Conservation (phyloP, 2,888 invertebrate genomes). For the Laspeyria flexula region DNA sequence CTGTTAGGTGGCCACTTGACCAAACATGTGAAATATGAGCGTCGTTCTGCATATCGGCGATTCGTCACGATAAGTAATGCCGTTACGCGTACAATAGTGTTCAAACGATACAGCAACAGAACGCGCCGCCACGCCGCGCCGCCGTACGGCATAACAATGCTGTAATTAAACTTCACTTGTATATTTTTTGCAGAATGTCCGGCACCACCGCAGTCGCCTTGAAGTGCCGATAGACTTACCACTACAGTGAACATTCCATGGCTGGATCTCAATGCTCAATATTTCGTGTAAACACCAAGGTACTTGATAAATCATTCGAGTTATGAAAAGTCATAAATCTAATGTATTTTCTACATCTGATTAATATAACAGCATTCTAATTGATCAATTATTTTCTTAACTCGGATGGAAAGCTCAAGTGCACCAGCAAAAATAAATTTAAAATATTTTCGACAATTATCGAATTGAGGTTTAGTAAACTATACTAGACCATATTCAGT, state of each 20-base stretch:
- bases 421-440: neutral
- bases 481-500: too few relatives aligned
- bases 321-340: conserved; percentile 2
- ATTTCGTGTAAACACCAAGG: conserved; percentile 34
- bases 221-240: conserved; percentile 45
- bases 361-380: too few relatives aligned
- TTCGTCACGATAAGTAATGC: conserved; percentile 59
- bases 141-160: conserved; percentile 40
- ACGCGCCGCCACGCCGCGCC: too few relatives aligned
- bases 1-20: conserved; percentile 54
- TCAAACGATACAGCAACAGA: conserved; percentile 48
- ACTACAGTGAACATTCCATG: conserved; percentile 51
- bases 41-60: conserved; percentile 53
- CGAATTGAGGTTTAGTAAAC: too few relatives aligned
- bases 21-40: conserved; percentile 53
- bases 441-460: neutral
- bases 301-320: neutral
- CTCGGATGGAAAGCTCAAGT: neutral
- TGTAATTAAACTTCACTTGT: conserved; percentile 38
- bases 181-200: conserved; percentile 83
- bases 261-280: conserved; percentile 60
- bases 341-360: too few relatives aligned
- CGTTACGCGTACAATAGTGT: conserved; percentile 62
- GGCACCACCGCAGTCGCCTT: conserved; percentile 67
- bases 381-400: too few relatives aligned